Conservation (phyloP, 2,113 vertebrate species). For the Marcusenius ussheri region DNA sequence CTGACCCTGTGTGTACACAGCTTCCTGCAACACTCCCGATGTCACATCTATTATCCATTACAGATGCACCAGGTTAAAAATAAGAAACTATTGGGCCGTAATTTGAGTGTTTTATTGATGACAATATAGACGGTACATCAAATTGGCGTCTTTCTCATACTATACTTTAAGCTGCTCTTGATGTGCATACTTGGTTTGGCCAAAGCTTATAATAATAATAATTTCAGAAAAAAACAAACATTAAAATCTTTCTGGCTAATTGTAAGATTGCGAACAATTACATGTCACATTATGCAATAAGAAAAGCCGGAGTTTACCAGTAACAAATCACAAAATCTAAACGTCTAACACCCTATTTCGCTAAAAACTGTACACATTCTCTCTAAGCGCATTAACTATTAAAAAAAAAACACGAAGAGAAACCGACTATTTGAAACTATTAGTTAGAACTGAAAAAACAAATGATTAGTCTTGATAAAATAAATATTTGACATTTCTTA, state of each 20-base stretch:
- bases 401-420: background rate
- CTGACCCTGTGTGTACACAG: background rate
- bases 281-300: background rate
- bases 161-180: background rate
- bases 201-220: background rate
- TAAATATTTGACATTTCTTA: background rate
- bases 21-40: background rate
- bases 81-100: background rate
- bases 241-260: background rate
- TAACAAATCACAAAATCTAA: background rate
- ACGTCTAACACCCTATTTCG: background rate
- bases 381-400: background rate
- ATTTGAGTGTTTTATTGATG: background rate
- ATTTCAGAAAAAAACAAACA: background rate
- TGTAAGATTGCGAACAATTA: background rate
- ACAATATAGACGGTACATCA: background rate
- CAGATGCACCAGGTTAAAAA: background rate
- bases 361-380: background rate
- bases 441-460: background rate
- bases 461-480: background rate
- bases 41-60: background rate
- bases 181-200: background rate
- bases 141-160: background rate
- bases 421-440: background rate
- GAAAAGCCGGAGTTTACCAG: background rate